Base-by-base conservation (phyloP, 1,140 invertebrate species). In the Ceratoteleas bidentatus region DNA sequence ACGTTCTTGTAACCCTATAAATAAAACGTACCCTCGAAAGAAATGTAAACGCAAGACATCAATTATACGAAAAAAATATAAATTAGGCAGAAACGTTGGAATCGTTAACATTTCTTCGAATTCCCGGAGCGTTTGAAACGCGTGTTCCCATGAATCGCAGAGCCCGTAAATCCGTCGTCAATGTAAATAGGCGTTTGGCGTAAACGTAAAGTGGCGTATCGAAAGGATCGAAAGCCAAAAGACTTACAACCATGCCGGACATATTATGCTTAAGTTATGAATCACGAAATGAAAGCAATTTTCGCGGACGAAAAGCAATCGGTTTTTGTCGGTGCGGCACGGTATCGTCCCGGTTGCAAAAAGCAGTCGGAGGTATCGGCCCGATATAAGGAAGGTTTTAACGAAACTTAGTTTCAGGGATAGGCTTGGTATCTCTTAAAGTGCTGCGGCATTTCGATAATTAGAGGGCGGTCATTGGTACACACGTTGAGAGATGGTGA, bases 401-500 rank as follows among this genome's bases (percentile, higher is more conserved):
- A 89, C 87, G 86, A 88, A 89, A 89, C 85, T 84, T 79, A 86
- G 84, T 85, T 84, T 83, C 81, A 85, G 86, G 69, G 88, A 89
- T 90, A 88, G 87, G 84, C 84, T 88, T 72, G 84, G 85, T 86
- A 88, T 87, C 86, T 89, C 86, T 90, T 90, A 90, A 91, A 91
- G 90, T 89, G 90, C 88, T 88, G 90, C 90, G 90, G 90, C 83
- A 86, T 89, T 87, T 86, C 85, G 89, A 90, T 91, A 91, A 91
- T 91, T 91, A 91, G 86, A 91, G 90, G 90, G 90, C 89, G 86
- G 88, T 86, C 87, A 90, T 90, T 89, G 89, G 89, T 90, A 88
- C 84, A 86, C 77, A 85, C 85, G 84, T 70, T 60, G 64, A 83
- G 80, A 80, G 83, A 85, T 79, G 75, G 68, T 77, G 82, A 69